Evolutionary conservation across 2,888 invertebrate species (phyloP).

Genomic region (Embidobia sp.): DNA sequence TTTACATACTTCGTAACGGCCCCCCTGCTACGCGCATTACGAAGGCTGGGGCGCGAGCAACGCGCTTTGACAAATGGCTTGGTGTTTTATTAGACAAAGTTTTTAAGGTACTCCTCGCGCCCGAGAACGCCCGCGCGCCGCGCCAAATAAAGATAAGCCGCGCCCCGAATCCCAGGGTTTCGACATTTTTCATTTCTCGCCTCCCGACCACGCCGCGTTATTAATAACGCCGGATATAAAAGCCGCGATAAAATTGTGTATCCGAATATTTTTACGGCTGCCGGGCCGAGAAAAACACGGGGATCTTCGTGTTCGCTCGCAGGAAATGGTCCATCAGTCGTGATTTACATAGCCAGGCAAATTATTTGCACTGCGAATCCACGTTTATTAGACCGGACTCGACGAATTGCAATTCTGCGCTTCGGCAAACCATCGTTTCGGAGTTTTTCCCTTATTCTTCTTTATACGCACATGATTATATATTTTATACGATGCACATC

Average conservation of each 20-base stretch:
- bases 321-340: conserved; percentile 36
- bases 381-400: conserved; percentile 3
- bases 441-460: too few relatives aligned
- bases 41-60: conserved; percentile 51
- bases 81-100: conserved; percentile 78
- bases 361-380: conserved; percentile 4
- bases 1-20: conserved; percentile 78
- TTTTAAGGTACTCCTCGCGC: conserved; percentile 74
- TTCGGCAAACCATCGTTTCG: too few relatives aligned
- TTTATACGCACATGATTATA: too few relatives aligned
- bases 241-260: conserved; percentile 60
- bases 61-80: conserved; percentile 78
- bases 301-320: conserved; percentile 33
- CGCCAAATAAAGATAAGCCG: conserved; percentile 76
- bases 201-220: conserved; percentile 46
- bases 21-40: conserved; percentile 61
- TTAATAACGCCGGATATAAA: conserved; percentile 57
- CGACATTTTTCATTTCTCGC: conserved; percentile 62
- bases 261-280: conserved; percentile 50
- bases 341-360: conserved; percentile 24
- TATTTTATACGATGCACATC: too few relatives aligned
- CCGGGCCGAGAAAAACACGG: conserved; percentile 29
- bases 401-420: too few relatives aligned
- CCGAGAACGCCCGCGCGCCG: too few relatives aligned
- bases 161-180: conserved; percentile 59